Conservation (phyloP, 2,888 invertebrate species). For the Julus scanicus region DNA sequence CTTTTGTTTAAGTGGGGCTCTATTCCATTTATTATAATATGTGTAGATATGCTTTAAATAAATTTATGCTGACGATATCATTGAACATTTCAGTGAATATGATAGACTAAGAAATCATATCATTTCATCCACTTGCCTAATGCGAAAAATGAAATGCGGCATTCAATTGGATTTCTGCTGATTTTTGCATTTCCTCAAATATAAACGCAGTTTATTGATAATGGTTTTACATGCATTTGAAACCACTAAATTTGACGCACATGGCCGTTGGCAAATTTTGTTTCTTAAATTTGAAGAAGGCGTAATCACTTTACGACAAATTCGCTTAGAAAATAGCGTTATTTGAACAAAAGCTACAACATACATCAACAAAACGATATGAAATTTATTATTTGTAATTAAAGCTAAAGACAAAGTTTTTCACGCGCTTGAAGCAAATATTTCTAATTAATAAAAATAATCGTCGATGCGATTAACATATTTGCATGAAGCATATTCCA, state of each 20-base stretch:
- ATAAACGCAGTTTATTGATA: slow-evolving; percentile 26
- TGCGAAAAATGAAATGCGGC: background rate
- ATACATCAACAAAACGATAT: background rate
- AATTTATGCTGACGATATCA: background rate
- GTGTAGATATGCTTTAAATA: background rate
- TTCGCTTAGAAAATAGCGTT: background rate
- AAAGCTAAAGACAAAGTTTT: background rate
- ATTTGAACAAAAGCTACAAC: background rate
- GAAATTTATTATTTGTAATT: background rate
- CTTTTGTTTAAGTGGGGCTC: background rate
- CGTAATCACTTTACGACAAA: background rate
- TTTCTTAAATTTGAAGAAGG: background rate
- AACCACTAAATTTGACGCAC: slow-evolving; percentile 19
- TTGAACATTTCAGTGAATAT: background rate
- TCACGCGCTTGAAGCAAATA: background rate
- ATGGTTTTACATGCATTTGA: slow-evolving; percentile 9
- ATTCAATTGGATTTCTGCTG: slow-evolving; percentile 15
- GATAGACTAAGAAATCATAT: background rate
- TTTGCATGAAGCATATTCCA: too few relatives aligned
- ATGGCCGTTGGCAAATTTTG: background rate
- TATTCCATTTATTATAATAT: background rate
- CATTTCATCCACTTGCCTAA: slow-evolving; percentile 1
- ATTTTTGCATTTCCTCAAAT: slow-evolving; percentile 31
- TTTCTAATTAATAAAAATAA: too few relatives aligned
- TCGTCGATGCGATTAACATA: too few relatives aligned